Evolutionary conservation across 2,113 vertebrate species (phyloP).

Genomic region (Sphyrna mokarran): DNA sequence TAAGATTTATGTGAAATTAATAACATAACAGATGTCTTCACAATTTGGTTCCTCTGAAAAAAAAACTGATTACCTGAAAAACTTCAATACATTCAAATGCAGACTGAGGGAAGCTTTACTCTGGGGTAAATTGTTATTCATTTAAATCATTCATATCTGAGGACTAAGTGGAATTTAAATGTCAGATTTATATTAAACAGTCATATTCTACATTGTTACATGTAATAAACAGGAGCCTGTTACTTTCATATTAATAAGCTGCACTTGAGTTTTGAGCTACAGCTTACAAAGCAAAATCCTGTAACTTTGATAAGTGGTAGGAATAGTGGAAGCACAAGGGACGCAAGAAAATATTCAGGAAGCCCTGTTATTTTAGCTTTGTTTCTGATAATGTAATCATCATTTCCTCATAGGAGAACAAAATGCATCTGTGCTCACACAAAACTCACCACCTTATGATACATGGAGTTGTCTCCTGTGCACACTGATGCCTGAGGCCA

Average conservation of each 20-base stretch:
- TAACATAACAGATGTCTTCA: slow-evolving; percentile 97
- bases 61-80: slow-evolving; percentile 71
- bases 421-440: slow-evolving; percentile 69
- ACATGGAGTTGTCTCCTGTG: slow-evolving; percentile 52
- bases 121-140: slow-evolving; percentile 61
- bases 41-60: slow-evolving; percentile 74
- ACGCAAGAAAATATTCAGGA: slow-evolving; percentile 51
- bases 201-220: slow-evolving; percentile 68
- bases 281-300: slow-evolving; percentile 53
- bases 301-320: slow-evolving; percentile 53
- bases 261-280: slow-evolving; percentile 66
- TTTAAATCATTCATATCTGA: slow-evolving; percentile 60
- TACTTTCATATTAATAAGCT: slow-evolving; percentile 60
- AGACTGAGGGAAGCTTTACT: slow-evolving; percentile 59
- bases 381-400: slow-evolving; percentile 75
- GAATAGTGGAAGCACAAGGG: slow-evolving; percentile 49
- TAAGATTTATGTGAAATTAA: slow-evolving; percentile 99
- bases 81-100: slow-evolving; percentile 70
- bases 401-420: slow-evolving; percentile 64
- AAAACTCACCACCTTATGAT: slow-evolving; percentile 61
- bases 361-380: slow-evolving; percentile 50
- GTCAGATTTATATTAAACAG: slow-evolving; percentile 80
- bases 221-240: slow-evolving; percentile 67
- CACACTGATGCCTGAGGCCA: slow-evolving; percentile 58
- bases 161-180: slow-evolving; percentile 81